A percentile compares a stretch with the other conserved stretches of the same genome.
Conservation (phyloP, 2,797 vertebrate genomes). For the Crax fasciolata region DNA sequence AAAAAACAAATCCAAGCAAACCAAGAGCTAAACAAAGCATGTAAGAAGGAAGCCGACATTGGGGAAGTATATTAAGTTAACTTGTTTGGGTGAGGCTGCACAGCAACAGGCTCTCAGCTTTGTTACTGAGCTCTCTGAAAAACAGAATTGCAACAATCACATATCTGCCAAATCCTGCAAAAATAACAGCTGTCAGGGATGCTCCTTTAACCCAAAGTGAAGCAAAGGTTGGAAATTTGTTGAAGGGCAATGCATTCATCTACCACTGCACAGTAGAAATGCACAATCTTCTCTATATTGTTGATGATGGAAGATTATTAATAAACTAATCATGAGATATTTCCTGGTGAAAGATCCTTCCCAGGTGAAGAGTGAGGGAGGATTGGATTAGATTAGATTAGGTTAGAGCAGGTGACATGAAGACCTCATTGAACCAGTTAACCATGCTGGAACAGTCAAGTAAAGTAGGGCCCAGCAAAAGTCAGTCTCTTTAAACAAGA, state of each 20-base stretch:
- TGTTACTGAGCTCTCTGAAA: background rate
- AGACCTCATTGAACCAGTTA: background rate
- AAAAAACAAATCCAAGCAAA: background rate
- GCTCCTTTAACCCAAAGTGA: background rate
- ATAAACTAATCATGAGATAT: background rate
- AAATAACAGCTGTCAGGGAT: background rate
- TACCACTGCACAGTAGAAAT: background rate
- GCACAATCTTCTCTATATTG: background rate
- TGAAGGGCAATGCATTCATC: background rate
- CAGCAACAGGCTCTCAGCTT: background rate
- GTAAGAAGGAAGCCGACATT: background rate
- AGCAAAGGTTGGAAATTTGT: background rate
- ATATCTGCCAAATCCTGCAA: background rate
- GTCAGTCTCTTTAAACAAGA: background rate
- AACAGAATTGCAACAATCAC: accelerated
- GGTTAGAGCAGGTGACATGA: background rate
- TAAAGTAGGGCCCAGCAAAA: background rate
- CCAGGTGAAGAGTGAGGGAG: background rate
- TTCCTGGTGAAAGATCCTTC: background rate
- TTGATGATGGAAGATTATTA: background rate
- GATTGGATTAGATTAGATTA: background rate
- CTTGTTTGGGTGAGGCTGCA: background rate
- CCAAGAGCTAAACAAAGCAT: background rate
- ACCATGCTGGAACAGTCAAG: background rate
- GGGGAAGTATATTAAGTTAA: background rate